These are phyloP conservation scores for Merodon equestris DNA, from an alignment of 2,888 invertebrate species.

Conservation along the genomic window DNA sequence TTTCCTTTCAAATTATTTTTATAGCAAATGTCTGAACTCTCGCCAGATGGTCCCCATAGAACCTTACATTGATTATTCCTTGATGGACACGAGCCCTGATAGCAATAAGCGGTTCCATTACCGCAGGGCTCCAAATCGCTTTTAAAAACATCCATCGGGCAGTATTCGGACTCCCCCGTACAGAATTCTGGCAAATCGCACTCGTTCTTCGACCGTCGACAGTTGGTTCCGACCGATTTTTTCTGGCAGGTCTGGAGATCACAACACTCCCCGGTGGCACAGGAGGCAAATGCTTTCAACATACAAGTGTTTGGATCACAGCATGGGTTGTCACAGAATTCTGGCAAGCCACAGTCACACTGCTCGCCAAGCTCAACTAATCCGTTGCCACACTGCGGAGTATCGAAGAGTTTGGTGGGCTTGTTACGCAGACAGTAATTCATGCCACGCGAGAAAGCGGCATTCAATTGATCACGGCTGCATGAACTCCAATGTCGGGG, in stretches of 20 bases:
- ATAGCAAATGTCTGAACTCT: slow-evolving; percentile 91
- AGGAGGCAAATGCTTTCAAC: slow-evolving; percentile 92
- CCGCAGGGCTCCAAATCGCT: slow-evolving; percentile 93
- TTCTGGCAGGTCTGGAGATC: slow-evolving; percentile 84
- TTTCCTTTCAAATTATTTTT: slow-evolving; percentile 89
- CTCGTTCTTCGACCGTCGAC: slow-evolving; percentile 90
- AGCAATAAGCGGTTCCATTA: slow-evolving; percentile 90
- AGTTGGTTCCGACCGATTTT: slow-evolving; percentile 81
- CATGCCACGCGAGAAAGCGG: slow-evolving; percentile 97
- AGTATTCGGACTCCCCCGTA: slow-evolving; percentile 94
- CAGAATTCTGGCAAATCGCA: slow-evolving; percentile 98
- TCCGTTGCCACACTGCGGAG: slow-evolving; percentile 96
- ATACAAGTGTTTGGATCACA: slow-evolving; percentile 92
- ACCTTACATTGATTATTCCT: slow-evolving; percentile 94
- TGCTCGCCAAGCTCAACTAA: slow-evolving; percentile 98
- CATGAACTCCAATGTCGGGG: slow-evolving; percentile 98
- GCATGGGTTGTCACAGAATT: slow-evolving; percentile 90
- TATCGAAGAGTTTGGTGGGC: slow-evolving; percentile 88
- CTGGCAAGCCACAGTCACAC: slow-evolving; percentile 91
- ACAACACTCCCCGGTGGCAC: slow-evolving; percentile 97
- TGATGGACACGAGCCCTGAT: slow-evolving; percentile 91
- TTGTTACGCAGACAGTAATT: slow-evolving; percentile 96
- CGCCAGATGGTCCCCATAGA: slow-evolving; percentile 95
- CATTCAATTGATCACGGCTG: slow-evolving; percentile 91
- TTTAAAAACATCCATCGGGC: slow-evolving; percentile 93